Conservation (phyloP, 2,888 invertebrate genomes). For the Cosmopolites sordidus region DNA sequence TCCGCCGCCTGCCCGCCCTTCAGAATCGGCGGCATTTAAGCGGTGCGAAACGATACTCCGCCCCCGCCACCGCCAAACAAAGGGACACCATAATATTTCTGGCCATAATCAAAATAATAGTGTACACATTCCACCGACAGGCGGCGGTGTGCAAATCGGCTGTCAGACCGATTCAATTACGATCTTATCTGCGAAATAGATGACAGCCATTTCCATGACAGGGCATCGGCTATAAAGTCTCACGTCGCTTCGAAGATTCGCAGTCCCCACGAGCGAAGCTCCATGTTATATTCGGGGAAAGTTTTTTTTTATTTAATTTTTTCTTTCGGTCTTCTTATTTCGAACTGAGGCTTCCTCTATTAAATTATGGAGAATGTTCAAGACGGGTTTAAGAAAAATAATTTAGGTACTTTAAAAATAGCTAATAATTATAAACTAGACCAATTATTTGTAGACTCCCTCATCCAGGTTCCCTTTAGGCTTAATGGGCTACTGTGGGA, state of each 20-base stretch:
- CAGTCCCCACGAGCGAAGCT: slow-evolving; percentile 36
- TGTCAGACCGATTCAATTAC: slow-evolving; percentile 52
- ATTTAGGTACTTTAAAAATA: too few species aligned
- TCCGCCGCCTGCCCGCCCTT: slow-evolving; percentile 3
- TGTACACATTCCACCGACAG: slow-evolving; percentile 31
- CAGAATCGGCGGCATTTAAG: too few species aligned
- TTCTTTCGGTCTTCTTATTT: too few species aligned
- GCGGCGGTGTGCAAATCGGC: slow-evolving; percentile 50
- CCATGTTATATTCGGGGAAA: background rate
- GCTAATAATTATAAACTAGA: too few species aligned
- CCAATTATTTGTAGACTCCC: too few species aligned
- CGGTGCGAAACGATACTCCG: too few species aligned
- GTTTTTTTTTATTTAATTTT: too few species aligned
- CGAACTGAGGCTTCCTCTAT: too few species aligned
- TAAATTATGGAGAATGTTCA: too few species aligned
- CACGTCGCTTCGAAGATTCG: slow-evolving; percentile 30
- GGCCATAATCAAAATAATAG: slow-evolving; percentile 23
- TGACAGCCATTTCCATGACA: slow-evolving; percentile 53
- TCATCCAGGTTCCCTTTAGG: too few species aligned
- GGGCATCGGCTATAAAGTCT: slow-evolving; percentile 48
- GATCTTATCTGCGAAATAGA: slow-evolving; percentile 52
- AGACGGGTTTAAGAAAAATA: too few species aligned
- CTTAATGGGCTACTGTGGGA: too few species aligned
- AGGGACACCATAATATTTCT: slow-evolving; percentile 10
- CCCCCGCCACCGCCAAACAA: background rate